phyloP scores from a whole-genome alignment of 2,113 vertebrate genomes.

The Dromas ardeola region DNA sequence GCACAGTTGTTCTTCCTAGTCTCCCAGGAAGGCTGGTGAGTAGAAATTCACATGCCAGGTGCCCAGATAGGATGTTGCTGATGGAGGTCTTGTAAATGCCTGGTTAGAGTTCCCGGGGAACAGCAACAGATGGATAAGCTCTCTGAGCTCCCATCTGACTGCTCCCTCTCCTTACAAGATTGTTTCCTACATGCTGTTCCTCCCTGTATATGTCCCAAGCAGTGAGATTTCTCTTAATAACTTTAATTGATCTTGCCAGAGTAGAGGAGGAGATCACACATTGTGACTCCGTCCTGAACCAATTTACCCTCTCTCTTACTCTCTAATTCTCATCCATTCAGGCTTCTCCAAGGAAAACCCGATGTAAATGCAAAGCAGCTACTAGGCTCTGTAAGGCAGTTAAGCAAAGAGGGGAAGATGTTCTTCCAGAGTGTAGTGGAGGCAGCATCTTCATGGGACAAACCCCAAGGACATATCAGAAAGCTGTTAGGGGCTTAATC shows the following conservation, averaged over 20 bases:
- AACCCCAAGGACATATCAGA: not conserved
- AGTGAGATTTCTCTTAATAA: not conserved
- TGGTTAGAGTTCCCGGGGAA: not conserved
- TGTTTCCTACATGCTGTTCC: not conserved
- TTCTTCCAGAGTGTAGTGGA: not conserved
- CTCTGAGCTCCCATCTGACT: not conserved
- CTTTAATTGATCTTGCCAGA: not conserved
- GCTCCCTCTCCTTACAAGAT: not conserved
- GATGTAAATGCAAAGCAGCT: not conserved
- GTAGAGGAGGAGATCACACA: not conserved
- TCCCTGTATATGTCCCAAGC: not conserved
- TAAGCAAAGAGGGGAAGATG: accelerated
- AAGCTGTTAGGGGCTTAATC: not conserved
- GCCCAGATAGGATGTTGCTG: not conserved
- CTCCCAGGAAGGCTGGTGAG: not conserved
- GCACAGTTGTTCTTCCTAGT: not conserved
- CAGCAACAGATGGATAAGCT: not conserved
- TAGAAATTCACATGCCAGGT: not conserved
- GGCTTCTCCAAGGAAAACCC: not conserved
- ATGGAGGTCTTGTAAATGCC: not conserved
- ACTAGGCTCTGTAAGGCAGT: not conserved
- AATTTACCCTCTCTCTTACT: not conserved
- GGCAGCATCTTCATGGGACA: not conserved
- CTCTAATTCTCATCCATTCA: not conserved
- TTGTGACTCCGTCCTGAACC: not conserved